These are phyloP conservation scores for Gobiocypris rarus DNA, from an alignment of 2,113 vertebrate species.

Conservation along the genomic window DNA sequence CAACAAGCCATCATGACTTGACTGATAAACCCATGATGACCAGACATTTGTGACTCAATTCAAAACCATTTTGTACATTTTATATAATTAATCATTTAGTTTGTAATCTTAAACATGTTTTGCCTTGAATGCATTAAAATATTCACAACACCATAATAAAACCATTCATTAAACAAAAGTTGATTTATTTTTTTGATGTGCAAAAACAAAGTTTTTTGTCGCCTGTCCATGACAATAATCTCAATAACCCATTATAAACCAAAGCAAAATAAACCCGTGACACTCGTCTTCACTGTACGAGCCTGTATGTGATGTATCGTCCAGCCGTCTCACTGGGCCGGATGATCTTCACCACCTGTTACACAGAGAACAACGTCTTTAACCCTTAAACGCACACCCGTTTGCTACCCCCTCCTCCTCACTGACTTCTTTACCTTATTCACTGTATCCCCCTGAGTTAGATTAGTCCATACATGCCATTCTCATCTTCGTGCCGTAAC, in stretches of 20 bases:
- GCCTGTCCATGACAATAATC: not conserved
- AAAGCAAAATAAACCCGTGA: not conserved
- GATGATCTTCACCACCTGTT: constrained; percentile 97
- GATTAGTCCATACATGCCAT: too few relatives aligned
- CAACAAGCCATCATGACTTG: too few relatives aligned
- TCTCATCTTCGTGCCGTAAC: too few relatives aligned
- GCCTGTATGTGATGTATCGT: constrained; percentile 95
- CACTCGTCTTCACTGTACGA: constrained; percentile 82
- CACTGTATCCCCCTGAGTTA: too few relatives aligned
- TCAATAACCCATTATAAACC: not conserved
- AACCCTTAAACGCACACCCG: too few relatives aligned
- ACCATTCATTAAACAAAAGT: not conserved
- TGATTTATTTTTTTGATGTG: not conserved
- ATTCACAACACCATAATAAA: too few relatives aligned
- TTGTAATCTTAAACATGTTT: not conserved
- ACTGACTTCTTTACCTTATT: too few relatives aligned
- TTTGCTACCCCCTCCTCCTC: too few relatives aligned
- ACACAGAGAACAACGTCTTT: not conserved
- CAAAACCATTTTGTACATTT: not conserved
- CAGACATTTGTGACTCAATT: not conserved
- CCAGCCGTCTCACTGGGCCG: constrained; percentile 94
- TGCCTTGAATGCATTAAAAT: too few relatives aligned
- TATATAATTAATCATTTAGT: not conserved
- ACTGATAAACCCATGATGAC: not conserved
- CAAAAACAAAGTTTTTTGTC: too few relatives aligned